Percentiles rank a stretch among this genome's conserved stretches.
Evolutionary conservation across 2,113 vertebrate genomes (phyloP).

Genomic region (Microcebus murinus): DNA sequence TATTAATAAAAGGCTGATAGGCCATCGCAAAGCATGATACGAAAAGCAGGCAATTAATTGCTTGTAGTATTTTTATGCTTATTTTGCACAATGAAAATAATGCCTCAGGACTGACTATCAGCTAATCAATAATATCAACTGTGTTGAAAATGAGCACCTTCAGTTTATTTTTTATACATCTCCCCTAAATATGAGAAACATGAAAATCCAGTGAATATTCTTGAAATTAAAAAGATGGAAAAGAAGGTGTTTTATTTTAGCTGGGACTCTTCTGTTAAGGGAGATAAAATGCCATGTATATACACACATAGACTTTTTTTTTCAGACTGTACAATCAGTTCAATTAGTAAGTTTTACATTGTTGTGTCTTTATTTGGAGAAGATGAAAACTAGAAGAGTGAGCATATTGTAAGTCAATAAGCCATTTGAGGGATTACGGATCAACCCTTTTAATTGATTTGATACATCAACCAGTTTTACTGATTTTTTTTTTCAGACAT

Average conservation of each 20-base stretch:
- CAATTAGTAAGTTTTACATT: background rate
- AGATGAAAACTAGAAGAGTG: background rate
- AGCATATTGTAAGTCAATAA: background rate
- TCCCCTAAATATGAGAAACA: conserved; percentile 56
- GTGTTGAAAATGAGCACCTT: conserved; percentile 78
- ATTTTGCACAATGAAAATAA: conserved; percentile 85
- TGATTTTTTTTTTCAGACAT: background rate
- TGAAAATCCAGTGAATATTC: conserved; percentile 62
- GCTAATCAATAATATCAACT: conserved; percentile 86
- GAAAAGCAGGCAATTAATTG: conserved; percentile 85
- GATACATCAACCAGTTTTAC: background rate
- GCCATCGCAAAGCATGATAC: conserved; percentile 80
- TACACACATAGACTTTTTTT: background rate
- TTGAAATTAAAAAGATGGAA: conserved; percentile 41
- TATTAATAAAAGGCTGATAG: conserved; percentile 87
- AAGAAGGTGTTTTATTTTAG: background rate
- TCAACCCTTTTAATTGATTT: background rate
- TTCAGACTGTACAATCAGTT: background rate
- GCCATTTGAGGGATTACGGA: background rate
- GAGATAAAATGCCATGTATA: background rate
- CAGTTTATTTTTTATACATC: conserved; percentile 69
- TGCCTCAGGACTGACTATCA: conserved; percentile 82
- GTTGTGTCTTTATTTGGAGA: background rate
- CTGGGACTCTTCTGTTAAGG: background rate
- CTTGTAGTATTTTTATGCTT: conserved; percentile 87